Evolutionary conservation across 2,797 vertebrate genomes (phyloP), one percentile per base, ranked within the genome.

Genomic region (Gorsachius magnificus): DNA sequence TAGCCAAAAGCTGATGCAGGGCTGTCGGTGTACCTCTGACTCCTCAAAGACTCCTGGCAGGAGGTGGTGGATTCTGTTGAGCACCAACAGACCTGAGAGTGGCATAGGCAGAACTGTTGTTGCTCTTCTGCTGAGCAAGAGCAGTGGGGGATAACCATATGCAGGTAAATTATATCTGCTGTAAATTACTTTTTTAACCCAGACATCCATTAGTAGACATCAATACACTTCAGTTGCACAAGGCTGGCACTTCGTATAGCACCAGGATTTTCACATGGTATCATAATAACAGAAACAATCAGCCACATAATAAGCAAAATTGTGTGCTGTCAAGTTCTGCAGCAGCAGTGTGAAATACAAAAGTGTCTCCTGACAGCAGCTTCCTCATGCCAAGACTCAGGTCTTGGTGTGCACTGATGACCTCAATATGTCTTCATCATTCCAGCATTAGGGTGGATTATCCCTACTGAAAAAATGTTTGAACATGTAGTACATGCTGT

Each of bases 251-350:
- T 88, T 92, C 48, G 51, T 36, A 79, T 45, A 95, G 71, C 90
- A 97, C 87, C 58, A 86, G 76, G 74, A 68, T 86, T 97, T 93
- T 72, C 79, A 90, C 50, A 81, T 50, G 77, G 85, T 74, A 89
- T 92, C 50, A 72, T 84, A 94, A 92, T 95, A 96, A 77, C 15
- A 90, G 63, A 74, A 91, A 90, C 22, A 92, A 97, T 97, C 93
- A 98, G 94, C 92, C 87, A 81, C 31, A 60, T 89, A 89, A 93
- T 89, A 93, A 97, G 93, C 95, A 96, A 96, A 97, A 94, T 10
- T 43, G 13, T 75, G 64, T 71, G 25, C 74, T 54, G 64, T 38
- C 63, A 90, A 90, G 78, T 83, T 83, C 63, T 54, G 58, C 61
- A 60, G 69, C 76, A 85, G 45, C 35, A 61, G 22, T 25, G 28